Percentiles rank a stretch among this genome's conserved stretches.
phyloP scores from a whole-genome alignment of 2,797 vertebrate species.

The Epinephelus malabaricus region DNA sequence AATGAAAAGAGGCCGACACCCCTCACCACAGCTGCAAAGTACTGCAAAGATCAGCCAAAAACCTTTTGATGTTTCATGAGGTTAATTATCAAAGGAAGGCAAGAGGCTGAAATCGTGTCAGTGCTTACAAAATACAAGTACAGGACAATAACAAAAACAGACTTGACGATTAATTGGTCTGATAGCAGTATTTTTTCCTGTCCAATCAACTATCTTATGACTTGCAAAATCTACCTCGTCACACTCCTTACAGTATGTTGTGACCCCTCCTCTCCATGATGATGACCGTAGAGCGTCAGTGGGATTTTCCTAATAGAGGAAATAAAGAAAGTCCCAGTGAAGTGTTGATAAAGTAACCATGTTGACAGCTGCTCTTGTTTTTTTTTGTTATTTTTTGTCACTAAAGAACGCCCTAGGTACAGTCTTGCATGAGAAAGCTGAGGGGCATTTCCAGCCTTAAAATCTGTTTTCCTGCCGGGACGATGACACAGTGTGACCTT shows the following conservation, averaged over 20 bases:
- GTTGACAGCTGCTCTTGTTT: neutral
- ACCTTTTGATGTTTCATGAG: constrained; percentile 1
- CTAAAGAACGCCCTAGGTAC: neutral
- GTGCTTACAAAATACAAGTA: neutral
- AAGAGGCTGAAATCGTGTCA: neutral
- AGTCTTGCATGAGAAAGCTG: constrained; percentile 15
- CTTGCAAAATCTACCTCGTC: neutral
- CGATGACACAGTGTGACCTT: constrained; percentile 56
- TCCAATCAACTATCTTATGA: neutral
- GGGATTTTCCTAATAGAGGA: constrained; percentile 37
- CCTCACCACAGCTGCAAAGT: neutral
- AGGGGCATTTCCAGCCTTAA: constrained; percentile 51
- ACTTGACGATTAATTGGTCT: neutral
- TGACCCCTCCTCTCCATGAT: neutral
- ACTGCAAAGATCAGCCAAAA: constrained; percentile 1
- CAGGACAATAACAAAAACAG: neutral
- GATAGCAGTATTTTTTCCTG: constrained; percentile 5
- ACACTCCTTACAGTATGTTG: too few species aligned
- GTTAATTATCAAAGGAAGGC: neutral
- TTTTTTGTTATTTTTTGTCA: neutral
- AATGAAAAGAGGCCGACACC: neutral
- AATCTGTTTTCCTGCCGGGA: constrained; percentile 46
- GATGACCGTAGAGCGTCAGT: neutral
- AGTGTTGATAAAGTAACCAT: constrained; percentile 23
- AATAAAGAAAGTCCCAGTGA: neutral